A percentile compares a stretch with the other conserved stretches of the same genome.
Evolutionary conservation across 2,888 invertebrate genomes (phyloP).

Genomic region (Limnephilus lunatus): DNA sequence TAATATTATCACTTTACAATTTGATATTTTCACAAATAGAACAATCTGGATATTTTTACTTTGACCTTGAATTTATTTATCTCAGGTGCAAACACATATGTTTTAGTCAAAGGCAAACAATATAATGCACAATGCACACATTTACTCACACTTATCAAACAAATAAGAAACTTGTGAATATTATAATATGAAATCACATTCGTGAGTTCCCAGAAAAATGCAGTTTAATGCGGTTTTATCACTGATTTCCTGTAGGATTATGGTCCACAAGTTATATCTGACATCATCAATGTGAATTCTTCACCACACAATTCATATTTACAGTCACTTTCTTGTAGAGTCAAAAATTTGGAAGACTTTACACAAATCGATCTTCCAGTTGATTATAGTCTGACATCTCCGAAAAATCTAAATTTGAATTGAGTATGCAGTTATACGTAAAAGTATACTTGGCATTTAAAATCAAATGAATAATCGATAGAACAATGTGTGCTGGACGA

Average conservation of each 20-base stretch:
- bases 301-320: background rate
- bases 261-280: background rate
- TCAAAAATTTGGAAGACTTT: too few species aligned
- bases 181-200: background rate
- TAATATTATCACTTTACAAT: background rate
- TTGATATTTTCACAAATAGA: background rate
- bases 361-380: too few species aligned
- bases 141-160: background rate
- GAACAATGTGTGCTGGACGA: too few species aligned
- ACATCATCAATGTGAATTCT: background rate
- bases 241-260: background rate
- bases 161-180: background rate
- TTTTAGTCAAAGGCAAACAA: background rate
- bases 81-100: background rate
- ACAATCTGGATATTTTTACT: background rate
- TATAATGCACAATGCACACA: background rate
- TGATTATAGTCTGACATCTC: too few species aligned
- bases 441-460: too few species aligned
- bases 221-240: background rate
- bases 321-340: too few species aligned
- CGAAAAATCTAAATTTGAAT: too few species aligned
- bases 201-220: background rate
- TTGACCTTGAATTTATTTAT: conserved; percentile 10
- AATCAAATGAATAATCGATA: too few species aligned
- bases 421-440: too few species aligned